Conservation (phyloP, 2,113 vertebrate species). For the Falco punctatus region DNA sequence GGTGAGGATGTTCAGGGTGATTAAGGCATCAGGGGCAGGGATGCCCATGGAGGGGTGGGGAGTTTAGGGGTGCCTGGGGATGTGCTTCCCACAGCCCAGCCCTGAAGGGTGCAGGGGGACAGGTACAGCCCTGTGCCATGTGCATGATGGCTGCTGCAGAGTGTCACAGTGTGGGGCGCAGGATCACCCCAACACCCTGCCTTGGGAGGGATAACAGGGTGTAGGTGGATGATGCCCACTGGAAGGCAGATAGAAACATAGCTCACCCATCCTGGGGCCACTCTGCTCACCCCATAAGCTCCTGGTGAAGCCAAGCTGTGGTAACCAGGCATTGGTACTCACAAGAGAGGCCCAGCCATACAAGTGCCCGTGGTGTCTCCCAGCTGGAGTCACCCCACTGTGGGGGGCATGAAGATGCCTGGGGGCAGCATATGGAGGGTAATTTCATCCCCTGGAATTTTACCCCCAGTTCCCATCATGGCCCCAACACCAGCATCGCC, state of each 20-base stretch:
- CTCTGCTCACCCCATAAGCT: background rate
- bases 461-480: too few relatives aligned
- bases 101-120: too few relatives aligned
- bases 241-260: background rate
- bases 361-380: accelerated
- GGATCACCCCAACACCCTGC: background rate
- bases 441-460: background rate
- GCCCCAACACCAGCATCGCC: background rate
- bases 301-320: background rate
- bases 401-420: accelerated
- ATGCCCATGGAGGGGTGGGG: background rate
- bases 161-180: background rate
- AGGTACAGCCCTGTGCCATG: background rate
- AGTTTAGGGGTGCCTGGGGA: background rate
- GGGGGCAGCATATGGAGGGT: accelerated
- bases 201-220: background rate
- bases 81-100: too few relatives aligned
- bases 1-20: background rate
- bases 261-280: background rate
- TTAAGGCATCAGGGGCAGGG: background rate
- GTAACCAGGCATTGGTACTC: background rate
- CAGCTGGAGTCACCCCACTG: background rate
- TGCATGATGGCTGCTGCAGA: background rate
- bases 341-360: background rate
- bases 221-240: too few relatives aligned